Evolutionary conservation across 2,113 vertebrate genomes (phyloP).

Genomic region (Raphicerus campestris): DNA sequence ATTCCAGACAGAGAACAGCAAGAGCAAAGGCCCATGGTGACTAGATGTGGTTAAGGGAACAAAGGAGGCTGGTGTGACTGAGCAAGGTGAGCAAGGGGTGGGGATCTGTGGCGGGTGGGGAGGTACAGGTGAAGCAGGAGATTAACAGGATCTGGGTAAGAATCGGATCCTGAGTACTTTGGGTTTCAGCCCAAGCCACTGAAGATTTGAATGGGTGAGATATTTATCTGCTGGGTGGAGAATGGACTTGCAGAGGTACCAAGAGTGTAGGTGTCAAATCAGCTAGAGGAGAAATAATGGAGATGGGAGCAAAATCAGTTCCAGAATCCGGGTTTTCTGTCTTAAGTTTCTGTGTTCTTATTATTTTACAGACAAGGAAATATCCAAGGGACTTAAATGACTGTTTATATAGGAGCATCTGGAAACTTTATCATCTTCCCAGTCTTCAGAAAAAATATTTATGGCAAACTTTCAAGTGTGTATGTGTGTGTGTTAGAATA

Average conservation of each 20-base stretch:
- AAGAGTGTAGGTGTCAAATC: not conserved
- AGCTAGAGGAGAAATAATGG: not conserved
- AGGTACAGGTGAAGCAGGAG: not conserved
- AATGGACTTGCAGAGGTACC: not conserved
- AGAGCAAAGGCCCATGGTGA: not conserved
- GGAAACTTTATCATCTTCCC: not conserved
- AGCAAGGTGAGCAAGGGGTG: not conserved
- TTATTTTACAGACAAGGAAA: slow-evolving; percentile 15
- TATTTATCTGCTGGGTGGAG: not conserved
- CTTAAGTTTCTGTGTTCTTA: not conserved
- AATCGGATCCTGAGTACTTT: not conserved
- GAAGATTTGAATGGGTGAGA: not conserved
- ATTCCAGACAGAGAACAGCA: not conserved
- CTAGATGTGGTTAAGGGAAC: not conserved
- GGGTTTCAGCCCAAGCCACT: not conserved
- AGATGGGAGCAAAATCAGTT: not conserved
- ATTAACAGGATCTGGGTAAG: not conserved
- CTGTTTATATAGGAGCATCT: not conserved
- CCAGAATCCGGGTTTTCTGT: not conserved
- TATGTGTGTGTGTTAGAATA: not conserved
- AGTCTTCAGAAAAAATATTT: not conserved
- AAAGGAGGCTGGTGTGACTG: not conserved
- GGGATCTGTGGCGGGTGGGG: not conserved
- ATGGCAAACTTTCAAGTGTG: not conserved
- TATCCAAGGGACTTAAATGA: not conserved